Evolutionary conservation across 2,113 vertebrate genomes (phyloP).

Genomic region (Scolopax mira): DNA sequence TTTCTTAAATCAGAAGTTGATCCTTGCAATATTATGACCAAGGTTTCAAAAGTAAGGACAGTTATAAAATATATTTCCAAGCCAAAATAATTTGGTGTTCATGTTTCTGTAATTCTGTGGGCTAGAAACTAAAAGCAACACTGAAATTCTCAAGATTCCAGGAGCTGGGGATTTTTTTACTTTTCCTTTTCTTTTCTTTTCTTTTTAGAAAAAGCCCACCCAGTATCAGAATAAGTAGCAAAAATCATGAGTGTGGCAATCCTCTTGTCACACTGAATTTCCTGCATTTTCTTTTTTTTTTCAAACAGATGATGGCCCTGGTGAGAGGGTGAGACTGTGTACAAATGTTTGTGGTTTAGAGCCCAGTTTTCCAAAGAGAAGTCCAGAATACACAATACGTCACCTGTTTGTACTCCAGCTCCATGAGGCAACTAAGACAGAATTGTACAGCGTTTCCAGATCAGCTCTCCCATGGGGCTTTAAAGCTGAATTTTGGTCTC

Average conservation of each 20-base stretch:
- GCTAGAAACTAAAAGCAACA: background rate
- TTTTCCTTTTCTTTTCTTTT: background rate
- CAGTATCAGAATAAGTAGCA: background rate
- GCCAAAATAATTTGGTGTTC: background rate
- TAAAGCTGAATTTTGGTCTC: slow-evolving; percentile 39
- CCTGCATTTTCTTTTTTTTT: background rate
- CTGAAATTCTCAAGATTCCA: background rate
- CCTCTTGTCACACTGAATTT: slow-evolving; percentile 11
- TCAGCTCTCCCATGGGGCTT: slow-evolving; percentile 25
- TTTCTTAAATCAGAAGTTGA: background rate
- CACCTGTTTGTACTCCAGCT: slow-evolving; percentile 67
- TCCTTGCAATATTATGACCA: background rate
- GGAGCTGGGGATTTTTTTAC: background rate
- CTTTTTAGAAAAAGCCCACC: background rate
- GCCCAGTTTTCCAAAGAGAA: slow-evolving; percentile 59
- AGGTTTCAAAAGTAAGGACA: background rate
- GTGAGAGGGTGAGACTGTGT: slow-evolving; percentile 54
- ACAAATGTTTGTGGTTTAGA: slow-evolving; percentile 61
- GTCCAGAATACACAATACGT: slow-evolving; percentile 64
- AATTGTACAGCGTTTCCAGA: slow-evolving; percentile 59
- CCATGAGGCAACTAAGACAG: slow-evolving; percentile 55
- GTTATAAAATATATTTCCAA: background rate
- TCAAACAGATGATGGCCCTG: slow-evolving; percentile 18
- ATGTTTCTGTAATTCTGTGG: background rate
- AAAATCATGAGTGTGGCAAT: background rate